Base-by-base conservation (phyloP, 1,140 invertebrate species). In the Vollenhovia emeryi region DNA sequence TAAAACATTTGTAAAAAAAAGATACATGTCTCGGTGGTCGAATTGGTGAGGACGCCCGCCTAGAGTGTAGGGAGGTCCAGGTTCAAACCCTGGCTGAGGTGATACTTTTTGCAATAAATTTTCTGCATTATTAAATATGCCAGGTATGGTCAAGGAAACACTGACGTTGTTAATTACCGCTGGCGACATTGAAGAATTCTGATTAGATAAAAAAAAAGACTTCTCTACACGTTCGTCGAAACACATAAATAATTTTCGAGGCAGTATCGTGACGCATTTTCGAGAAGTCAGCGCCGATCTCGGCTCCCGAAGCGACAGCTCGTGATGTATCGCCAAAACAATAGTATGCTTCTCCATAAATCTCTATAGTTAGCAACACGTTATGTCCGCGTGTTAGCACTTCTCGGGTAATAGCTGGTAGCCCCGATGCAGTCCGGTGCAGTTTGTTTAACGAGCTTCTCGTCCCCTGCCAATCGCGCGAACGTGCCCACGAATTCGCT, bases 371-470 rank as follows among this genome's bases (percentile, higher is more conserved):
- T 68, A 79, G 45, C 60, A 27, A 52, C 60, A 68, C 60, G 76
- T 79, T 68, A 52, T 36, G 30, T 40, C 60, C 15, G 33, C 60
- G 15, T 43, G 76, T 79, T 79, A 68, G 48, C 60, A 24, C 48
- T 68, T 79, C 45, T 68, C 62, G 21, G 40, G 27, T 43, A 48
- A 78, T 43, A 36, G 33, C 21, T 36, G 60, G 43, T 50, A 15
- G 43, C 59, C 60, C 21, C 55, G 27, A 18, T 62, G 55, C 55
- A 75, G 50, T 18, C 59, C 40, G 27, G 74, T 62, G 24, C 76
- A 86, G 60, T 83, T 86, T 69, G 64, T 64, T 48, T 76, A 84
- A 88, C 86, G 62, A 79, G 85, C 50, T 84, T 71, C 52, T 80
- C 55, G 50, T 79, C 68, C 86, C 75, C 55, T 68, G 50, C 48